phyloP scores from a whole-genome alignment of 2,113 vertebrate species.

The Limnothrissa miodon region DNA sequence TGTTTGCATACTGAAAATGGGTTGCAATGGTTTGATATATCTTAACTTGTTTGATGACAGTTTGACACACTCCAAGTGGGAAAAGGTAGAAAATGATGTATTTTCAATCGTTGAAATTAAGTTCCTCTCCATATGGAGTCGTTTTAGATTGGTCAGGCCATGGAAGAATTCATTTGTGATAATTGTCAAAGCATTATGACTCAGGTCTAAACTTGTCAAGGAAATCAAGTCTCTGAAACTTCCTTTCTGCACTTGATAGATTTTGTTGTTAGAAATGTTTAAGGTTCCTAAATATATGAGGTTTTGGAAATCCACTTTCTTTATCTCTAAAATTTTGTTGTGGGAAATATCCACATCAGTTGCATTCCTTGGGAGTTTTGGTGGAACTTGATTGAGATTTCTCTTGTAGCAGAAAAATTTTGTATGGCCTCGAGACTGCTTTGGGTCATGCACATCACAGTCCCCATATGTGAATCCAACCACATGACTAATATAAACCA shows the following conservation, averaged over 20 bases:
- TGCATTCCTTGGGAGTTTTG: background rate
- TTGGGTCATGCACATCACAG: background rate
- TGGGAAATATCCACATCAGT: background rate
- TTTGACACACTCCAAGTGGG: background rate
- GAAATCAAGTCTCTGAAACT: background rate
- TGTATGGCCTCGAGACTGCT: background rate
- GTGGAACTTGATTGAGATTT: background rate
- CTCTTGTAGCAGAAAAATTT: conserved; percentile 2
- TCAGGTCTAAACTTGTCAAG: background rate
- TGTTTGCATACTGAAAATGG: background rate
- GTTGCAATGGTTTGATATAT: background rate
- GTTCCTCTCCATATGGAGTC: background rate
- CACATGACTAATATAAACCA: background rate
- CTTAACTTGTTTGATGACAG: background rate
- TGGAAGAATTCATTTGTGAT: background rate
- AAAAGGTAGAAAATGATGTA: background rate
- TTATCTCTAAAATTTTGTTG: background rate
- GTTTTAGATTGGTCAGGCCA: conserved; percentile 1
- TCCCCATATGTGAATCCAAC: background rate
- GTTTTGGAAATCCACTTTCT: background rate
- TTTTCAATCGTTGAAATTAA: background rate
- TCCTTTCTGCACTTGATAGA: background rate
- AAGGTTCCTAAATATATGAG: background rate
- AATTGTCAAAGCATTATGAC: background rate
- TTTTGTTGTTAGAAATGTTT: background rate